These are phyloP conservation scores for Cheilosia soror DNA, from an alignment of 2,888 invertebrate species.

Conservation along the genomic window DNA sequence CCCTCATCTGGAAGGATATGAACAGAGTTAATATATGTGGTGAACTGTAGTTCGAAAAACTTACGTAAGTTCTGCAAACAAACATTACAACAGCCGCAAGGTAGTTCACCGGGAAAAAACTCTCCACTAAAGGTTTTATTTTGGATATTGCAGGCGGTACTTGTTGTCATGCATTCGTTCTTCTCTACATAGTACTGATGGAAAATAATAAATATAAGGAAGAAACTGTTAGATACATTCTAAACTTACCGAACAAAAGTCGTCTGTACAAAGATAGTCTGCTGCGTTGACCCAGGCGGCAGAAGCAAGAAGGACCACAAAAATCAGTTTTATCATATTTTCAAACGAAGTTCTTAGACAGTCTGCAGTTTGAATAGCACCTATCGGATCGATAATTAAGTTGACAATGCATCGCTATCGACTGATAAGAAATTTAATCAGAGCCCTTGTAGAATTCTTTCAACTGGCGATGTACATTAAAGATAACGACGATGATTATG, in stretches of 20 bases:
- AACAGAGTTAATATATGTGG: neutral
- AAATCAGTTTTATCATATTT: slow-evolving; percentile 37
- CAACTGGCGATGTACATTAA: neutral
- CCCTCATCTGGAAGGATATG: slow-evolving; percentile 83
- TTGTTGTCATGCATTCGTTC: slow-evolving; percentile 82
- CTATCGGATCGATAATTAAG: slow-evolving; percentile 13
- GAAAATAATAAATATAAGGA: neutral
- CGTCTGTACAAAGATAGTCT: slow-evolving; percentile 56
- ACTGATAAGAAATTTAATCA: slow-evolving; percentile 54
- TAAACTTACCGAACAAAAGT: slow-evolving; percentile 60
- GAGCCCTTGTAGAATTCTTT: slow-evolving; percentile 30
- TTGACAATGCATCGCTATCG: slow-evolving; percentile 13
- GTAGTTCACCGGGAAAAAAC: slow-evolving; percentile 85
- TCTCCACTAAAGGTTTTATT: slow-evolving; percentile 86
- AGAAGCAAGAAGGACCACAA: slow-evolving; percentile 8
- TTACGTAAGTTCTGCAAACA: slow-evolving; percentile 86
- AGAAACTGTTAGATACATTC: neutral
- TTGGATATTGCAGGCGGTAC: slow-evolving; percentile 84
- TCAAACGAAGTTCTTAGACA: slow-evolving; percentile 10
- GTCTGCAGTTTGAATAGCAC: slow-evolving; percentile 33
- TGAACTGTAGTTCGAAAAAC: slow-evolving; percentile 46
- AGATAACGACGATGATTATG: neutral
- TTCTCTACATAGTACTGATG: slow-evolving; percentile 76
- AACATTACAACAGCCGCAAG: slow-evolving; percentile 87
- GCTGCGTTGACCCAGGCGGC: slow-evolving; percentile 24